These are phyloP conservation scores for Rhinatrema bivittatum DNA, from an alignment of 2,797 vertebrate species.

Conservation along the genomic window DNA sequence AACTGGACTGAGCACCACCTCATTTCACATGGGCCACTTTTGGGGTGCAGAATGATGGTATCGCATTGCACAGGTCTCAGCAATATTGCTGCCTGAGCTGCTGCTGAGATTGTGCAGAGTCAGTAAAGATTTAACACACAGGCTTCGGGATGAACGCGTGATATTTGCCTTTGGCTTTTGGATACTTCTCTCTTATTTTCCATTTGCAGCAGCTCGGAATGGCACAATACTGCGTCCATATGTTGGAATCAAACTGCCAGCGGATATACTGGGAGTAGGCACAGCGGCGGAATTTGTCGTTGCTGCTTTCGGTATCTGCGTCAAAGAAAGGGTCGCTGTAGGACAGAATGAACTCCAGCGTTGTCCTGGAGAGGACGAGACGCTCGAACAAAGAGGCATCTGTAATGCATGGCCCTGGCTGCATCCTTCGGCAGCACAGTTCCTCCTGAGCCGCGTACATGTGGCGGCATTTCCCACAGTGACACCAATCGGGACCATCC, in stretches of 20 bases:
- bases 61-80: too few species aligned
- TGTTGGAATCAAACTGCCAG: conserved; percentile 65
- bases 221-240: conserved; percentile 36
- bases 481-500: conserved; percentile 53
- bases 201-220: conserved; percentile 70
- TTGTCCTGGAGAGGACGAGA: conserved; percentile 46
- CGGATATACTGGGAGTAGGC: conserved; percentile 61
- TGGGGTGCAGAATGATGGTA: too few species aligned
- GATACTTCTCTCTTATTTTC: conserved; percentile 54
- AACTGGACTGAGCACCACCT: too few species aligned
- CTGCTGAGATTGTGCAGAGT: neutral
- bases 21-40: too few species aligned
- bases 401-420: conserved; percentile 49
- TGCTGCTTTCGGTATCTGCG: neutral
- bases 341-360: conserved; percentile 54
- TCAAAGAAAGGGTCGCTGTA: conserved; percentile 60
- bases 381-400: conserved; percentile 46
- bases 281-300: conserved; percentile 43
- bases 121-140: conserved; percentile 5
- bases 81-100: too few species aligned
- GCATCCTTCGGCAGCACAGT: conserved; percentile 67
- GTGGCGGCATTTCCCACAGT: conserved; percentile 44
- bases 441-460: conserved; percentile 41
- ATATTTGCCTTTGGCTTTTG: conserved; percentile 46
- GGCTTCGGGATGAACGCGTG: conserved; percentile 53